Base-by-base conservation (phyloP, 2,888 invertebrate genomes). In the Lycaena phlaeas region DNA sequence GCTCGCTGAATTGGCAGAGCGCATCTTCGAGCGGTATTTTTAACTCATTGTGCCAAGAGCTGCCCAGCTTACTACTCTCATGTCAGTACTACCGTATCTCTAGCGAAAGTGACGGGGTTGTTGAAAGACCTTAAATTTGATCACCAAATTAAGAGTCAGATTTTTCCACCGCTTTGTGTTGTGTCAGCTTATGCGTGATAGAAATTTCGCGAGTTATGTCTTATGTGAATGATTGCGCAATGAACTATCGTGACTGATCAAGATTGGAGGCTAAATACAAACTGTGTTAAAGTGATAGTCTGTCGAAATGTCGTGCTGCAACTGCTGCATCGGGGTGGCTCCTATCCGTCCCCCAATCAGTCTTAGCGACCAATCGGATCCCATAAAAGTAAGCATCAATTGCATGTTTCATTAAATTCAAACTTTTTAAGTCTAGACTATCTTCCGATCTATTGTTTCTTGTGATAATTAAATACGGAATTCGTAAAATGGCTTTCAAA, bases 271-370 rank as follows among this genome's bases (percentile, higher is more conserved):
- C 49, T 50, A 43, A 45, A 60, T 57, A 61, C 60, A 61, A 64
- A 61, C 52, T 62, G 69, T 68, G 22, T 22, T 22, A 63, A 58
- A 56, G 53, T 61, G 51, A 57, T 46, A 38, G 36, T 43, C 22
- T 51, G 47, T 56, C 45, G 68, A 46, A 54, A 88, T 88, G 89
- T 79, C 87, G 57, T 89, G 88, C 69, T 90, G 90, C 71, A 72
- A 76, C 52, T 90, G 90, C 69, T 91, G 92, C 71, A 85, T 86
- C 57, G 87, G 87, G 56, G 89, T 88, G 46, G 85, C 89, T 56
- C 90, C 92, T 43, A 88, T 95, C 54, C 87, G 90, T 59, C 87
- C 90, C 50, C 94, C 95, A 48, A 90, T 95, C 65, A 92, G 90
- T 69, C 79, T 92, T 53, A 87, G 66, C 61, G 90, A 90, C 57